Base-by-base conservation (phyloP, 2,113 vertebrate genomes). In the Suncus etruscus region DNA sequence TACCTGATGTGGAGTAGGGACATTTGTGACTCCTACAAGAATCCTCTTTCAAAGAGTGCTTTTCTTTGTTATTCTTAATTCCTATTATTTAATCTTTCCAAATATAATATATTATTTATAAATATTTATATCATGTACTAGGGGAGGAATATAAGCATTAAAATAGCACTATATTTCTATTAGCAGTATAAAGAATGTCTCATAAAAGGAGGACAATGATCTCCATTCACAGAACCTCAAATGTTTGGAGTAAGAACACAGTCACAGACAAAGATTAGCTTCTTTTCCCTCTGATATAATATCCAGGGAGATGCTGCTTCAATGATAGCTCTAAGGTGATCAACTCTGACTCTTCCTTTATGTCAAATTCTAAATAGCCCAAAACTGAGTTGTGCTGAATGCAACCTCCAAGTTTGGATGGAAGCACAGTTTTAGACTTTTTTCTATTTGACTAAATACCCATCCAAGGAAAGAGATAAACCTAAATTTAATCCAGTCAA, bases 371-470 rank as follows among this genome's bases (percentile, higher is more conserved):
- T 73, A 75, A 83, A 83, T 3, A 11, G 75, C 4, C 63, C 68
- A 27, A 11, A 22, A 11, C 6, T 31, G 25, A 91, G 61, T 3
- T 51, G 22, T 58, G 54, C 27, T 63, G 69, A 76, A 27, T 16
- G 22, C 1, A 39, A 7, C 7, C 58, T 83, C 12, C 50, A 65
- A n/a, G 10, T 24, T 15, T 73, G 11, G 24, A 69, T 66, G 22
- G 84, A 70, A 76, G 31, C 10, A 18, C 25, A 77, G 3, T 32
- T 54, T 32, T 3, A 73, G 73, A 61, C 9, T 22, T 84, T 50
- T 18, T 68, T 78, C 70, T 89, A 20, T 63, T 45, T 70, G 27
- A 75, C 25, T 85, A 84, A 91, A 65, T 29, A 65, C 47, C 31
- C 25, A 14, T 24, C 9, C 31, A 66, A 84, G 66, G 54, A 72